Percentiles rank a stretch among this genome's conserved stretches.
These are phyloP conservation scores for Acleris literana DNA, from an alignment of 2,888 invertebrate genomes.

Conservation along the genomic window DNA sequence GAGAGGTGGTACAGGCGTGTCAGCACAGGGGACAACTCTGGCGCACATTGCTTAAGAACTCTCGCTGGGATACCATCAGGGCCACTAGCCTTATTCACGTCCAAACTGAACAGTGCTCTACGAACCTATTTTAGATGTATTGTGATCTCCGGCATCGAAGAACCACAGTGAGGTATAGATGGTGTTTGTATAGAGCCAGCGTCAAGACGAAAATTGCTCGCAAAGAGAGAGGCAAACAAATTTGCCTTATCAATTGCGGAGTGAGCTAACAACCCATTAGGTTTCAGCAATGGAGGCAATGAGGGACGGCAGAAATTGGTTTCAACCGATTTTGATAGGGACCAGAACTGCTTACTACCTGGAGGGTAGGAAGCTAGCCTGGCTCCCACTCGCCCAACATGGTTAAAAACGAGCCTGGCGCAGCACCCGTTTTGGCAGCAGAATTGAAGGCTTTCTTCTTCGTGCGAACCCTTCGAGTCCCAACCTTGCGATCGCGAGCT, in stretches of 20 bases:
- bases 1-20: constrained; percentile 5
- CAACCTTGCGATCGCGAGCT: background rate
- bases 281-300: constrained; percentile 14
- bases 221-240: constrained; percentile 12
- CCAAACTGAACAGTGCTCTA: background rate
- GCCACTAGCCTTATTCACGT: constrained; percentile 1
- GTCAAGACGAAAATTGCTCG: background rate
- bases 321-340: background rate
- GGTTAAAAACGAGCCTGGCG: background rate
- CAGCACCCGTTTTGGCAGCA: background rate
- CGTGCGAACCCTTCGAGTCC: background rate
- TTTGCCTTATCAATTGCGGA: constrained; percentile 21
- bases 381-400: background rate
- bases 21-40: background rate
- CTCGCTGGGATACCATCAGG: constrained; percentile 1
- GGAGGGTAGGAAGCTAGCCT: background rate
- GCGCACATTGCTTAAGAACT: too few species aligned
- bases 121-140: background rate
- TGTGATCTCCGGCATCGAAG: background rate
- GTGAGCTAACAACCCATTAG: constrained; percentile 14
- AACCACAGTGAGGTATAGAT: background rate
- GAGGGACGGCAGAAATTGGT: background rate
- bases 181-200: background rate
- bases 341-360: background rate
- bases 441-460: background rate